phyloP scores from a whole-genome alignment of 2,888 invertebrate genomes.

The Agrenia bidenticulata region DNA sequence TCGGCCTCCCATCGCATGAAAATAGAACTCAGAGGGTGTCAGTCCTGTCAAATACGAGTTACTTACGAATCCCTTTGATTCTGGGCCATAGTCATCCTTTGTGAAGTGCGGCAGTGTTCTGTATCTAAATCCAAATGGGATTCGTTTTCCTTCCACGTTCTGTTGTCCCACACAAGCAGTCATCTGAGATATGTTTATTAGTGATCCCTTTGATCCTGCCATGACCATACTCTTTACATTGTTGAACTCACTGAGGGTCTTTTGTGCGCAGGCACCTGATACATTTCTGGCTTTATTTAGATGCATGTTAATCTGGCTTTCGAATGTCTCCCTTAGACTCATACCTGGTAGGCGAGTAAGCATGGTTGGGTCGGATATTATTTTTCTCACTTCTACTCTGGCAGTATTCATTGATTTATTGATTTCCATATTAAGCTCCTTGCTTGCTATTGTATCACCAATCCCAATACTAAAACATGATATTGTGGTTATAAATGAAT shows the following conservation, averaged over 20 bases:
- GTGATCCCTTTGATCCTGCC: conserved; percentile 98
- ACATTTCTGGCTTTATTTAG: conserved; percentile 99
- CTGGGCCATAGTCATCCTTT: conserved; percentile 99
- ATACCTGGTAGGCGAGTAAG: too few species aligned
- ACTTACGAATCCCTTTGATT: conserved; percentile 98
- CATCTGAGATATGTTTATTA: conserved; percentile 98
- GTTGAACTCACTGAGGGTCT: conserved; percentile 97
- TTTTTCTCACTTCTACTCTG: conserved; percentile 98
- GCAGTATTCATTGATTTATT: conserved; percentile 97
- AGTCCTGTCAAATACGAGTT: conserved; percentile 99
- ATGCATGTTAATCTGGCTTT: conserved; percentile 91
- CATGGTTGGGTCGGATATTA: conserved; percentile 97
- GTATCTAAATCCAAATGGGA: conserved; percentile 98
- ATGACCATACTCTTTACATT: conserved; percentile 99
- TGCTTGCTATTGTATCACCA: conserved; percentile 99
- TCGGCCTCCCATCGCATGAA: conserved; percentile 99
- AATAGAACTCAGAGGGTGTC: conserved; percentile 98
- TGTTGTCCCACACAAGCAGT: conserved; percentile 99
- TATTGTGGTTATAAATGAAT: too few species aligned
- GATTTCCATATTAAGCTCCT: conserved; percentile 95
- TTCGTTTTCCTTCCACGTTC: conserved; percentile 99
- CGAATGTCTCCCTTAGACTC: conserved; percentile 97
- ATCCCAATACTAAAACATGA: too few species aligned
- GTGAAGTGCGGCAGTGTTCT: conserved; percentile 98
- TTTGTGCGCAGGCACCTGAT: conserved; percentile 98